Evolutionary conservation across 2,113 vertebrate species (phyloP).

Genomic region (Ptilonorhynchus violaceus): DNA sequence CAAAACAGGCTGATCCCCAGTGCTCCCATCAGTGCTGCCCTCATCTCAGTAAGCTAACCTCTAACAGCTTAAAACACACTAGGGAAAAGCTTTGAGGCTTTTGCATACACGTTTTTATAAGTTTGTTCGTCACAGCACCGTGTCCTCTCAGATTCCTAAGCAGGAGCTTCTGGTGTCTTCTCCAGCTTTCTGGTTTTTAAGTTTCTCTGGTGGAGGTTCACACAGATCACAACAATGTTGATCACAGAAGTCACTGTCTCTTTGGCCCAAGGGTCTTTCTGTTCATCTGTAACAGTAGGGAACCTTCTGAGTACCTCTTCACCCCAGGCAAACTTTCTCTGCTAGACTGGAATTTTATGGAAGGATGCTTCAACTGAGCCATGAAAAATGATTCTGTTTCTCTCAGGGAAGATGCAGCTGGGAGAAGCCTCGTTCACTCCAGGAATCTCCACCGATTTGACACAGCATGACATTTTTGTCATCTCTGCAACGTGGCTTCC

Average conservation of each 20-base stretch:
- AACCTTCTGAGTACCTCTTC: neutral
- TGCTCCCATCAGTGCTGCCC: neutral
- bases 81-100: neutral
- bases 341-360: slow-evolving; percentile 5
- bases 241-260: neutral
- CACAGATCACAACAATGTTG: neutral
- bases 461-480: slow-evolving; percentile 20
- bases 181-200: neutral
- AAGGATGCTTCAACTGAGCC: slow-evolving; percentile 21
- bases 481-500: neutral
- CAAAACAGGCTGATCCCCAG: neutral
- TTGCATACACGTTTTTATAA: neutral
- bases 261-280: neutral
- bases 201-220: neutral
- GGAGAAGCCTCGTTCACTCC: neutral
- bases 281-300: neutral
- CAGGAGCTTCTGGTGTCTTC: neutral
- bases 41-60: slow-evolving; percentile 33
- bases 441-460: neutral
- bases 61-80: slow-evolving; percentile 9
- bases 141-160: neutral
- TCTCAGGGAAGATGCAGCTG: neutral
- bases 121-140: neutral
- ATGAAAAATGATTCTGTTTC: neutral
- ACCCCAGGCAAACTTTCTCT: slow-evolving; percentile 22